Base-by-base conservation (phyloP, 2,113 vertebrate species). In the Micromys minutus region DNA sequence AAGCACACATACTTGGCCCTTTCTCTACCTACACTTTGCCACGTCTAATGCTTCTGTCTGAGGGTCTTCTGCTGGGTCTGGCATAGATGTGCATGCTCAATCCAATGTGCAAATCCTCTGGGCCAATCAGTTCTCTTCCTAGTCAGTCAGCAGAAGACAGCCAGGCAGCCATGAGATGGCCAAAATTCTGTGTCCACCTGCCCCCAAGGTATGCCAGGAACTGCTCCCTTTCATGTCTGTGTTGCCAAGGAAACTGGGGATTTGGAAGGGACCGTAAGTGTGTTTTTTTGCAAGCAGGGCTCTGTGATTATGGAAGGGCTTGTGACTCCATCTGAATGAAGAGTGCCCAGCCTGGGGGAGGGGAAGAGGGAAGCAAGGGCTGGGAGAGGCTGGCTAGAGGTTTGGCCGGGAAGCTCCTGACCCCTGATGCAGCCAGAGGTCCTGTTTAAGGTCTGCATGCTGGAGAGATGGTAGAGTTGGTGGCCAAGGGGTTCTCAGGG, bases 201-300 rank as follows among this genome's bases (percentile, higher is more conserved):
- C 31, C 75, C 69, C 90, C 9, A 0, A 7, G 0, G 0, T 0
- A 0, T 31, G 69, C 52, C 45, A 7, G 22, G 65, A 29, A 29
- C 80, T 47, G 17, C 67, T 93, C n/a, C 57, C 75, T 5, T 80
- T 87, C 80, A 17, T 2, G 55, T 36, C 94, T 89, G 71, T 0
- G 86, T 96, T 97, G 94, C 96, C 89, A 89, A 13, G 92, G 95
- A 63, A 91, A 97, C 89, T 1, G 52, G 55, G 87, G 81, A 89
- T 87, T 90, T 55, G 83, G 94, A 96, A 90, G 87, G 97, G 83
- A 86, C 1, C 0, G 67, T 29, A 10, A 71, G 86, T 39, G 81
- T 65, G 79, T 77, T 45, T 19, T 34, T 95, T 83, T 94, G 67
- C 94, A 72, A 87, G 94, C 86, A 57, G 50, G 12, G 9, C 42